These are phyloP conservation scores for Triops longicaudatus DNA, from an alignment of 1,140 invertebrate species.

Conservation along the genomic window DNA sequence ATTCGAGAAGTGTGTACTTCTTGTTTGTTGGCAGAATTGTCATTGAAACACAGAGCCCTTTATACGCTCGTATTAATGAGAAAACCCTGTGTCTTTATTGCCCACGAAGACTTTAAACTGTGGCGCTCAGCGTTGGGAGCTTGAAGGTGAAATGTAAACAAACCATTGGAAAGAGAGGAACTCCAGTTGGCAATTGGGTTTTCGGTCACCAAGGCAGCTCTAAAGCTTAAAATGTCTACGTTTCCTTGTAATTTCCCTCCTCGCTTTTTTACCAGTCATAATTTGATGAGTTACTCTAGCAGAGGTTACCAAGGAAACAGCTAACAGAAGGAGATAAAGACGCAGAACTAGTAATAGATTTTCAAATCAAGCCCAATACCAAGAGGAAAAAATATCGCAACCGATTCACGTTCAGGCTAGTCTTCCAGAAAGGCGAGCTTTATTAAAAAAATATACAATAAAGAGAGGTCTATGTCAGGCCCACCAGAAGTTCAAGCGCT, in stretches of 20 bases:
- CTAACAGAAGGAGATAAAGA: not conserved
- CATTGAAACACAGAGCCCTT: not conserved
- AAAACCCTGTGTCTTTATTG: not conserved
- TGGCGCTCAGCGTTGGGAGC: not conserved
- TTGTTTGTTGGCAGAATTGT: not conserved
- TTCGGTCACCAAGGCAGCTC: constrained; percentile 10
- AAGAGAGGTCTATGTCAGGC: no score
- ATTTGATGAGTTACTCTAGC: not conserved
- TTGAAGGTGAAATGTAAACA: not conserved
- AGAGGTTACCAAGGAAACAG: not conserved
- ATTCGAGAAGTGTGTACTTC: not conserved
- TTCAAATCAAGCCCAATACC: not conserved
- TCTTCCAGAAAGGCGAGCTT: no score
- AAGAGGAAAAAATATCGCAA: not conserved
- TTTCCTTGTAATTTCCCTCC: not conserved
- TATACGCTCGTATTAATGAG: not conserved
- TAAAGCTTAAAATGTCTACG: not conserved
- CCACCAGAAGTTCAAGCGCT: no score
- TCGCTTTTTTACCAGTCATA: not conserved
- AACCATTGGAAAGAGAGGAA: not conserved
- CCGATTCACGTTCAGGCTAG: no score
- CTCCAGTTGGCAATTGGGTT: not conserved
- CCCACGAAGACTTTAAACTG: not conserved
- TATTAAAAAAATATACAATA: no score
- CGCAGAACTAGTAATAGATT: not conserved